These are phyloP conservation scores for Centroberyx gerrardi DNA, from an alignment of 2,797 vertebrate genomes.

Conservation along the genomic window DNA sequence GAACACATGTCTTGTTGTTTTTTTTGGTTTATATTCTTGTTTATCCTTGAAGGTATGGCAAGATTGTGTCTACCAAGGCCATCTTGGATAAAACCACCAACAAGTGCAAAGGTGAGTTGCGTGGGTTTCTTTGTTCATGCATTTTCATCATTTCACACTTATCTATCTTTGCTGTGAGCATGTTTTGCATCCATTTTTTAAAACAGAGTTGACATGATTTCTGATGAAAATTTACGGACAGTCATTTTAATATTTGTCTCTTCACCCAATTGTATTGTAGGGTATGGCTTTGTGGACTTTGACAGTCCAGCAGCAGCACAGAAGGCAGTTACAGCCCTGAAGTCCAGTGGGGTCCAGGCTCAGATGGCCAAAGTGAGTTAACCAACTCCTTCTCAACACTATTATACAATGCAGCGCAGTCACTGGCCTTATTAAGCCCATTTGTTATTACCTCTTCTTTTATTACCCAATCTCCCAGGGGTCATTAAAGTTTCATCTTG, in stretches of 20 bases:
- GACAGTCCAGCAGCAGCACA: constrained; percentile 95
- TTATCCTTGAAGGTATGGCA: constrained; percentile 89
- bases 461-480: background rate
- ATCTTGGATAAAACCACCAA: constrained; percentile 97
- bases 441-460: background rate
- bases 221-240: background rate
- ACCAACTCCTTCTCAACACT: background rate
- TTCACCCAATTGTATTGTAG: constrained; percentile 69
- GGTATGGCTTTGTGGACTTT: constrained; percentile 97
- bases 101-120: constrained; percentile 94
- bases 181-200: background rate
- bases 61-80: constrained; percentile 97
- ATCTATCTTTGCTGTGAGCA: background rate
- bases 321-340: constrained; percentile 94
- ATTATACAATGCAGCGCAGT: background rate
- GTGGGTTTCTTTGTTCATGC: background rate
- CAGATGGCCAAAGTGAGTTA: constrained; percentile 95
- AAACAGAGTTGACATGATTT: background rate
- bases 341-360: constrained; percentile 94
- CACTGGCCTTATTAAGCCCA: background rate
- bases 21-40: constrained; percentile 24
- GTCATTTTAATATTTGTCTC: constrained; percentile 20
- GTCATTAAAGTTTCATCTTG: background rate
- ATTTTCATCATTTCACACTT: background rate
- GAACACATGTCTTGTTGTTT: constrained; percentile 22